Percentiles rank a stretch among this genome's conserved stretches.
These are phyloP conservation scores for human (Homo sapiens) DNA, from an alignment of 2,113 vertebrate species.

Conservation along the genomic window DNA sequence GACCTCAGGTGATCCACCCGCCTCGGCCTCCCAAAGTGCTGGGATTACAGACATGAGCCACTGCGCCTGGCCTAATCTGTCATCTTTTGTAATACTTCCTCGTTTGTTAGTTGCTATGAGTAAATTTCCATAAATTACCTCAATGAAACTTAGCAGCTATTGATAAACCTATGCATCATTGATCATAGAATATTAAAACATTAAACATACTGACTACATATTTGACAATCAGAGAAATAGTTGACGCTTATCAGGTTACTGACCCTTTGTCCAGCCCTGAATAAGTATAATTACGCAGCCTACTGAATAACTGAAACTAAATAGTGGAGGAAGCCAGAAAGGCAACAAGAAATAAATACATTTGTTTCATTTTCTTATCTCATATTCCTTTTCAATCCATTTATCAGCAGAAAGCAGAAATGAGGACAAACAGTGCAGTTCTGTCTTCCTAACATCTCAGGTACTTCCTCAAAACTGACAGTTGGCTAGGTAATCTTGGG, in stretches of 20 bases:
- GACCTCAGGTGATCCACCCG: no score
- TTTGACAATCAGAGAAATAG: not conserved
- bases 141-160: not conserved
- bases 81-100: not conserved
- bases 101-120: not conserved
- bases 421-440: not conserved
- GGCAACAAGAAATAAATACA: not conserved
- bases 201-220: not conserved
- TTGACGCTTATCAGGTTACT: not conserved
- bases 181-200: not conserved
- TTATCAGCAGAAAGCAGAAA: not conserved
- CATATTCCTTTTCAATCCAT: not conserved
- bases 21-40: no score
- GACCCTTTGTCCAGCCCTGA: not conserved
- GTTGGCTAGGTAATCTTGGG: not conserved
- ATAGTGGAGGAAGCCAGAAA: not conserved
- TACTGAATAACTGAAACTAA: not conserved
- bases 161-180: not conserved
- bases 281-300: not conserved
- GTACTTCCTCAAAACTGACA: not conserved
- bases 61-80: not conserved
- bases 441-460: not conserved
- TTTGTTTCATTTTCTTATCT: conserved; percentile 32
- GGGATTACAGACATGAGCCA: no score
- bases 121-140: not conserved